Evolutionary conservation across 1,140 invertebrate genomes (phyloP).

Genomic region (Neodiprion fabricii): DNA sequence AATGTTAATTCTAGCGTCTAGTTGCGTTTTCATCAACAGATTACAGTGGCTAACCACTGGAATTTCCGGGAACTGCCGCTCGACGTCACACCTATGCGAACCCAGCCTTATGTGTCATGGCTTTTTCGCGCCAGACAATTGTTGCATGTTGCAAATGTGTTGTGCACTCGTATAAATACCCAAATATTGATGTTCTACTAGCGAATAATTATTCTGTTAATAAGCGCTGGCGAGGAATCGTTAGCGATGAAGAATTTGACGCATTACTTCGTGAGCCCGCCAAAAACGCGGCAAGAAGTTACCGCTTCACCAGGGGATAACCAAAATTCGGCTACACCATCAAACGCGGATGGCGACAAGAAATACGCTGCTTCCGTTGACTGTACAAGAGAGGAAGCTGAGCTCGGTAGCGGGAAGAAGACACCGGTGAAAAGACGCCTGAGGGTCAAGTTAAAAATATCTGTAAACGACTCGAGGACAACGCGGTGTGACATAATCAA

Average conservation of each 20-base stretch:
- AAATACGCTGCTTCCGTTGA: neutral
- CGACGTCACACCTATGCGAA: too few species aligned
- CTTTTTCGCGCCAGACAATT: too few species aligned
- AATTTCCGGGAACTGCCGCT: too few species aligned
- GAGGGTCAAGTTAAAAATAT: constrained; percentile 48
- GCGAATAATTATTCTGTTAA: too few species aligned
- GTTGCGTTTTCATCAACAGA: too few species aligned
- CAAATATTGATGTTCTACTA: too few species aligned
- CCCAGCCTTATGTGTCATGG: too few species aligned
- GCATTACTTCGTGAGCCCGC: constrained; percentile 45
- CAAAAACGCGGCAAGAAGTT: constrained; percentile 28
- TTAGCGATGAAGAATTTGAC: constrained; percentile 49
- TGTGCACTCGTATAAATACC: too few species aligned
- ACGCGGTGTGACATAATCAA: constrained; percentile 42
- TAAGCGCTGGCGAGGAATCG: neutral
- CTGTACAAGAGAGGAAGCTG: neutral
- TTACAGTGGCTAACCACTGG: too few species aligned
- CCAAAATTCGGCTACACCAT: constrained; percentile 23
- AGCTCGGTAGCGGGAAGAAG: constrained; percentile 5
- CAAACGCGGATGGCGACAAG: constrained; percentile 21
- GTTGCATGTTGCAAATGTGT: too few species aligned
- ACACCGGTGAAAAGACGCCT: constrained; percentile 36
- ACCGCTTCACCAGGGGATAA: constrained; percentile 26
- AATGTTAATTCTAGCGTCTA: too few species aligned
- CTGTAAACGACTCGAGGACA: constrained; percentile 23